Conservation (phyloP, 2,888 invertebrate genomes). For the Kuschelorhynchus macadamiae region DNA sequence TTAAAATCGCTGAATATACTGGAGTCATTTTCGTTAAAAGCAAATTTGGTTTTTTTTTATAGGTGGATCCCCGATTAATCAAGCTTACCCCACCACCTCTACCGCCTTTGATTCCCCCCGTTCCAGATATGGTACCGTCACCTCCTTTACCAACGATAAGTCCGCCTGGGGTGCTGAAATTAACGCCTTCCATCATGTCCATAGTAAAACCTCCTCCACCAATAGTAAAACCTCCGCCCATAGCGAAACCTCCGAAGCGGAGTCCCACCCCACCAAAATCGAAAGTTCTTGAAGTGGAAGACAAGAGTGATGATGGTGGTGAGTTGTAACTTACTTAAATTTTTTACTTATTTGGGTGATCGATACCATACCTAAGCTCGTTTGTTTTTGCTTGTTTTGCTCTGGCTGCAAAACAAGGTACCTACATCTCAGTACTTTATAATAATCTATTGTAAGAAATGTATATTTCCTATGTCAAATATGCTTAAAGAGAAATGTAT, state of each 20-base stretch:
- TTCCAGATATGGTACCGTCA: conserved; percentile 23
- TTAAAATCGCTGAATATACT: too few species aligned
- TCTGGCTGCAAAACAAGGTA: too few species aligned
- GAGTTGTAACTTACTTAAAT: too few species aligned
- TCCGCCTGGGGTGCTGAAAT: neutral
- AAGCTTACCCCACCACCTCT: conserved; percentile 47
- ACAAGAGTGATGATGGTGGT: conserved; percentile 51
- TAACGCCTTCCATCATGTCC: neutral
- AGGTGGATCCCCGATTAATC: conserved; percentile 43
- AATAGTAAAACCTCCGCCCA: neutral
- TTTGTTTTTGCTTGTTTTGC: too few species aligned
- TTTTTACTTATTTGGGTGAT: too few species aligned
- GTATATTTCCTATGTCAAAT: too few species aligned
- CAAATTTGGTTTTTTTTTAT: too few species aligned
- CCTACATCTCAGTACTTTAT: too few species aligned
- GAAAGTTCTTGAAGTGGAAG: neutral
- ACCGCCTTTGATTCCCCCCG: conserved; percentile 38
- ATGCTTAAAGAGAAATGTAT: too few species aligned
- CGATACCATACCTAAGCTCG: too few species aligned
- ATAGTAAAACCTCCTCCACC: conserved; percentile 2
- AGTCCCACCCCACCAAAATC: conserved; percentile 18
- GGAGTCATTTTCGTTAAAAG: too few species aligned
- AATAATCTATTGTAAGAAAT: too few species aligned
- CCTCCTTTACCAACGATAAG: conserved; percentile 33
- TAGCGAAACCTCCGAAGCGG: neutral